A percentile compares a stretch with the other conserved stretches of the same genome.
Conservation (phyloP, 2,797 vertebrate species). For the Lerista edwardsae region DNA sequence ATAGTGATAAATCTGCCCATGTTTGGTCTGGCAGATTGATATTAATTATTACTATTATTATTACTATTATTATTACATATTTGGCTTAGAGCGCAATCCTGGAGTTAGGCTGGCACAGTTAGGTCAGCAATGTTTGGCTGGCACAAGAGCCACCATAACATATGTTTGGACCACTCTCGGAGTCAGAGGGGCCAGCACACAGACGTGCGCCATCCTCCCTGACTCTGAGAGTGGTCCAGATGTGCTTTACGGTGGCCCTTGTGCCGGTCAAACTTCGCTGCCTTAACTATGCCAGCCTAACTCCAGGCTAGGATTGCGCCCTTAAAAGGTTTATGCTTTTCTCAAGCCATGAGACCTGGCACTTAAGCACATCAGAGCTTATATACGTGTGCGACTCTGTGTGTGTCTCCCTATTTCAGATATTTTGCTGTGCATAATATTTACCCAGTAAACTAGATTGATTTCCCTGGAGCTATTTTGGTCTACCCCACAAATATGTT, state of each 20-base stretch:
- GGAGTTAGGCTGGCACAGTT: too few species aligned
- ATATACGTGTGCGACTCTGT: constrained; percentile 14
- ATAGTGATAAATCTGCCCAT: background rate
- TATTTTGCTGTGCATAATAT: constrained; percentile 51
- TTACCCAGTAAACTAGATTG: constrained; percentile 55
- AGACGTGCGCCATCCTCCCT: too few species aligned
- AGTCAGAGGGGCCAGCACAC: too few species aligned
- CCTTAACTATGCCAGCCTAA: too few species aligned
- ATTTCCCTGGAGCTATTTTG: constrained; percentile 64
- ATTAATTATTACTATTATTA: constrained; percentile 3
- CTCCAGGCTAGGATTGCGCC: too few species aligned
- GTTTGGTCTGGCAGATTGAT: background rate
- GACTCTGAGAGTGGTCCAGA: too few species aligned
- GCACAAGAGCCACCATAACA: too few species aligned
- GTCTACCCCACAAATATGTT: constrained; percentile 59
- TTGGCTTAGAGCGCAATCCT: too few species aligned
- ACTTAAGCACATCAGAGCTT: constrained; percentile 26
- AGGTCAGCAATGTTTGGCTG: too few species aligned
- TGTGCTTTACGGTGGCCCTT: too few species aligned
- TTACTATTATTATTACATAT: constrained; percentile 4
- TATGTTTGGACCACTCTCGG: too few species aligned
- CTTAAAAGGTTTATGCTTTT: background rate
- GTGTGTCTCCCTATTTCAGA: constrained; percentile 50
- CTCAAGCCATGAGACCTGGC: constrained; percentile 18
- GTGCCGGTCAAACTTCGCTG: too few species aligned